Evolutionary conservation across 2,797 vertebrate species (phyloP).

Genomic region (Mormyrops boulengeri): DNA sequence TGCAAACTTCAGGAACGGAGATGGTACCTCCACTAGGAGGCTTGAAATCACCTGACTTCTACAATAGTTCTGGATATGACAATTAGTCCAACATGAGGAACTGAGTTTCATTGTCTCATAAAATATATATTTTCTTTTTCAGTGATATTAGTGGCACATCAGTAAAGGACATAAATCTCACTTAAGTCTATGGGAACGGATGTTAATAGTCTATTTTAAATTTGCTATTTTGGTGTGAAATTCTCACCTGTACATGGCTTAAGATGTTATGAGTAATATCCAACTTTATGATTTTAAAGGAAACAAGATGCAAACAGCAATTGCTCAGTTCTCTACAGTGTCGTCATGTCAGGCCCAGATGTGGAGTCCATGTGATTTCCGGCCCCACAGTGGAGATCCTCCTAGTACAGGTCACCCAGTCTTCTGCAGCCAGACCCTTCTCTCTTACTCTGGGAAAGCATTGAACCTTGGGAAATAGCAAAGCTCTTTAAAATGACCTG

Average conservation of each 20-base stretch:
- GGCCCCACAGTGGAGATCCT: not conserved
- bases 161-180: not conserved
- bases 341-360: not conserved
- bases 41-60: not conserved
- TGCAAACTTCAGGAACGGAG: not conserved
- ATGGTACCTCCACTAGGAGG: not conserved
- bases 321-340: not conserved
- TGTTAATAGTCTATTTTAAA: not conserved
- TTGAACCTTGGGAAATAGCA: constrained; percentile 21
- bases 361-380: not conserved
- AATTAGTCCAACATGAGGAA: not conserved
- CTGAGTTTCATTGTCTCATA: not conserved
- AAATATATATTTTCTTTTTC: not conserved
- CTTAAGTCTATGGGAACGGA: not conserved
- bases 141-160: not conserved
- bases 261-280: not conserved
- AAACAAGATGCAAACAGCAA: not conserved
- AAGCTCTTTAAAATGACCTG: not conserved
- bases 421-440: not conserved
- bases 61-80: not conserved
- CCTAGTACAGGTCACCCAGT: not conserved
- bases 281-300: not conserved
- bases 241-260: not conserved
- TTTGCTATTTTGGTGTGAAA: not conserved
- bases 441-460: constrained; percentile 13